phyloP scores from a whole-genome alignment of 2,888 invertebrate genomes.

The Silvanus unidentatus region DNA sequence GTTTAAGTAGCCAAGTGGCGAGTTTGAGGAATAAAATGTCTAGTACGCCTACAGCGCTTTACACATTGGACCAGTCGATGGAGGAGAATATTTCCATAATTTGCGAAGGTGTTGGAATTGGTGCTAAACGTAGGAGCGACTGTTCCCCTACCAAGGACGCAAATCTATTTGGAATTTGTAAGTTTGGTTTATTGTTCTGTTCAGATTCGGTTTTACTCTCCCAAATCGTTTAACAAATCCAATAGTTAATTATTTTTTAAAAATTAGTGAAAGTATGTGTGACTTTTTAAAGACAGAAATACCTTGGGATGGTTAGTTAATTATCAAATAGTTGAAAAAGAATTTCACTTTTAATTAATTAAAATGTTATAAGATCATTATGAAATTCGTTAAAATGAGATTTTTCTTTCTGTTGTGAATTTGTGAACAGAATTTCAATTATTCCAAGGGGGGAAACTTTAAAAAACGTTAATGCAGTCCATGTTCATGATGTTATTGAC shows the following conservation, averaged over 20 bases:
- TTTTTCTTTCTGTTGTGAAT: no score
- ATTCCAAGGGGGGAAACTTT: no score
- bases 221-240: no score
- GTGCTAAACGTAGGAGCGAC: conserved; percentile 52
- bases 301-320: background rate
- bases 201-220: background rate
- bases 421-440: no score
- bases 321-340: no score
- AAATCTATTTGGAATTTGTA: conserved; percentile 24
- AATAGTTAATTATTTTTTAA: no score
- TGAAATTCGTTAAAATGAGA: no score
- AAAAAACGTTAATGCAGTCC: no score
- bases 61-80: conserved; percentile 36
- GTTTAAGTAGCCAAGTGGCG: conserved; percentile 49
- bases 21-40: conserved; percentile 42
- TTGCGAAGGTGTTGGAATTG: conserved; percentile 40
- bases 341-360: no score
- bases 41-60: conserved; percentile 32
- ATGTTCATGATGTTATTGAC: no score
- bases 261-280: conserved; percentile 10
- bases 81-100: conserved; percentile 37
- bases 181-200: conserved; percentile 14
- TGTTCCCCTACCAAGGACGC: conserved; percentile 51
- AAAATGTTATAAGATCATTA: no score
- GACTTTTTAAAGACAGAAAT: conserved; percentile 2